Evolutionary conservation across 2,888 invertebrate species (phyloP), one percentile per base, ranked within the genome.

Genomic region (Enchytraeus crypticus): DNA sequence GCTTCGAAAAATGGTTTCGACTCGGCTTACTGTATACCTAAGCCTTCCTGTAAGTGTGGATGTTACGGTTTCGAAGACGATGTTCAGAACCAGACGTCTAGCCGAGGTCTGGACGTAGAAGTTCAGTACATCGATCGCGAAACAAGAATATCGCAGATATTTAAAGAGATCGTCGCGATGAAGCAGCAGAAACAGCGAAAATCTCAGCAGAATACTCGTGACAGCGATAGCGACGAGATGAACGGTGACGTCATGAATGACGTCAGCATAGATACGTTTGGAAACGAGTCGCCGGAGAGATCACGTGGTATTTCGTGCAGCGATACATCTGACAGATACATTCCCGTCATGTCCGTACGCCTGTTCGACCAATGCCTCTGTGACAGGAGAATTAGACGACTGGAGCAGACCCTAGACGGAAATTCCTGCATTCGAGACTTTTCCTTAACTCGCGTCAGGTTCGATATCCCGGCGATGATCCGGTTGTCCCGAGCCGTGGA

Each of bases 381-480:
- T 26, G 69, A 71, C 3, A 66, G 68, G 18, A 64, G 73, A 32
- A 66, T 74, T 5, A n/a, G 54, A 2, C 29, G 54, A 5, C 54
- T 54, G 54, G 71, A 72, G 3, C 57, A 61, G 2, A 66, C 75
- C 8, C 60, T 77, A n/a, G 67, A 64, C 53, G 67, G 66, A 23
- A 70, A 73, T 59, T 61, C 70, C 26, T 76, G 76, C 60, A 70
- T 76, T 53, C 61, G 73, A 53, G 75, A 76, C 62, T 64, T 77
- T 23, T 70, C 71, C 53, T 61, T 76, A 8, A 73, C 73, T 3
- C 76, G 76, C 64, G 74, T 73, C 2, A 72, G 72, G 59, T 60
- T 77, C 8, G 69, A 62, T 2, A 38, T 70, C 32, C 64, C 64
- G 23, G 74, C 73, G 56, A 69, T 74, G 60, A 67, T 64, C 8